These are phyloP conservation scores for Odocoileus virginianus DNA, from an alignment of 2,113 vertebrate species.

Conservation along the genomic window DNA sequence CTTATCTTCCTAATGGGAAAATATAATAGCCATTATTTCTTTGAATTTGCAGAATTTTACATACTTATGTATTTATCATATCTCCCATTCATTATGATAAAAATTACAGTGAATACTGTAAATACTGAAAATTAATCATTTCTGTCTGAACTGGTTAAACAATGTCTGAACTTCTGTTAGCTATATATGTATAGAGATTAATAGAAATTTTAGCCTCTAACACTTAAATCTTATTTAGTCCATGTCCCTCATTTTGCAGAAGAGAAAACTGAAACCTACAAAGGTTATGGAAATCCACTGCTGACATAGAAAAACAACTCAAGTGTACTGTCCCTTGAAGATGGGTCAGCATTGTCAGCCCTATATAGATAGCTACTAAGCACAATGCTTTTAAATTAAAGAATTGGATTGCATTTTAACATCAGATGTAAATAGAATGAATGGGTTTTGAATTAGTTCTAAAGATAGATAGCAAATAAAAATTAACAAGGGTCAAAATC, in stretches of 20 bases:
- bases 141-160: neutral
- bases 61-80: neutral
- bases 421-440: neutral
- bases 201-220: neutral
- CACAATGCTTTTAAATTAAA: neutral
- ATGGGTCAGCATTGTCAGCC: neutral
- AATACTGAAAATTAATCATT: neutral
- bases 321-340: neutral
- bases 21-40: neutral
- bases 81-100: neutral
- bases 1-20: neutral
- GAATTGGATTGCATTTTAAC: neutral
- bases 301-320: neutral
- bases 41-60: neutral
- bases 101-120: neutral
- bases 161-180: neutral
- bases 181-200: neutral
- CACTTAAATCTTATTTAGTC: neutral
- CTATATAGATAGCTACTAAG: neutral
- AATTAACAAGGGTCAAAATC: slow-evolving; percentile 24
- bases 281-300: neutral
- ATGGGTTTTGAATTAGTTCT: neutral
- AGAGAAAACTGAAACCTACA: neutral
- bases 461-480: slow-evolving; percentile 9
- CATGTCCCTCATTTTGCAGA: neutral